Base-by-base conservation (phyloP, 2,797 vertebrate genomes). In the Clamator glandarius region DNA sequence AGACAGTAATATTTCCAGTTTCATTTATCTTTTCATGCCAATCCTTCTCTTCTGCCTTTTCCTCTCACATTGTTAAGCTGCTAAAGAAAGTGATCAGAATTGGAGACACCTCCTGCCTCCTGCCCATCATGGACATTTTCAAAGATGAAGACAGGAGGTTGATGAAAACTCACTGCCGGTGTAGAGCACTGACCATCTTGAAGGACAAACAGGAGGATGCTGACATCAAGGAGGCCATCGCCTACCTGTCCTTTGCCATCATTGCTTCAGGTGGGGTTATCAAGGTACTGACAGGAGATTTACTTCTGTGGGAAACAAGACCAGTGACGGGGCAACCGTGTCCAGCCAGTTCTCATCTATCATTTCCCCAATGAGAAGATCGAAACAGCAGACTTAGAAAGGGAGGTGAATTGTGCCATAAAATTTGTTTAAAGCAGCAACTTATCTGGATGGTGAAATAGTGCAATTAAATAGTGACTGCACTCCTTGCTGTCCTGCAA, bases 221-320 rank as follows among this genome's bases (percentile, higher is more conserved):
- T 29, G 94, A 93, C 78, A 92, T 98, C 83, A 98, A 97, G 92
- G 98, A 99, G 95, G 98, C 99, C 67, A 97, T 99, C 68, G 96
- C 98, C 8, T 99, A 99, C 94, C 98, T 99, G 50, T 99, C 99
- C 69, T 98, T 99, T 75, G 99, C 99, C 90, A 99, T 99, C 96
- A 99, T 99, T 63, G 98, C 99, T 44, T 98, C 98, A 94, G 99
- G 99, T 99, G 95, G 96, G 95, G n/a, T 33, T 64, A 7, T 9
- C 19, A 24, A 57, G 23, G 39, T 55, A 15, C 63, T 14, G 11
- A n/a, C 2, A 51, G 66, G 29, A 81, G 51, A 59, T 54, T 35
- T 63, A 54, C 24, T 35, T 68, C 21, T 63, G 1, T 29, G 41
- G 68, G 62, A 87, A 84, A 19, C 33, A 29, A 73, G 57, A 31